phyloP scores from a whole-genome alignment of 2,888 invertebrate species.

The Pyrgus malvae region DNA sequence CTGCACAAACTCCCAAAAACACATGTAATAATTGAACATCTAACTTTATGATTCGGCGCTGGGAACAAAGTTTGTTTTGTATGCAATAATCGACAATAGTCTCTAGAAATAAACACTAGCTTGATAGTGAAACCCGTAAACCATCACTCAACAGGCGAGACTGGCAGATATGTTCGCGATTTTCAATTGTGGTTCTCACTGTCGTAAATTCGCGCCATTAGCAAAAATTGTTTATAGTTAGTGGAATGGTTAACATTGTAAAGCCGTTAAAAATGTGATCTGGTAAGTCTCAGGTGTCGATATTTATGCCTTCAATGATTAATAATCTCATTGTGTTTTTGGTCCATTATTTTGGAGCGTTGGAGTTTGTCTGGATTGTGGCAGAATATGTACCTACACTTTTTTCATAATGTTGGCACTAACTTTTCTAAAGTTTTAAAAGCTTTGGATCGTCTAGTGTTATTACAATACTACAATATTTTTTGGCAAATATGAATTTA shows the following conservation, averaged over 20 bases:
- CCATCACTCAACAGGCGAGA: constrained; percentile 35
- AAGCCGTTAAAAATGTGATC: constrained; percentile 61
- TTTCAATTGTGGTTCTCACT: constrained; percentile 37
- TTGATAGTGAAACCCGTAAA: constrained; percentile 34
- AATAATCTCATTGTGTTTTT: constrained; percentile 64
- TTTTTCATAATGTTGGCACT: background rate
- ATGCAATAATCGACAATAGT: constrained; percentile 4
- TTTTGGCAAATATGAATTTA: no score
- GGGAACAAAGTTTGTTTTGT: background rate
- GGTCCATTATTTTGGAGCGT: constrained; percentile 38
- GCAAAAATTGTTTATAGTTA: constrained; percentile 57
- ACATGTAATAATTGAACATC: no score
- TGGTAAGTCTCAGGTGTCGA: constrained; percentile 63
- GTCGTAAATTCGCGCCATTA: constrained; percentile 54
- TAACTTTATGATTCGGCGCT: background rate
- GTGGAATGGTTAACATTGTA: constrained; percentile 53
- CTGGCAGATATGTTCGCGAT: constrained; percentile 31
- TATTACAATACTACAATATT: no score
- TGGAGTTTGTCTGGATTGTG: constrained; percentile 23
- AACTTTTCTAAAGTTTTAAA: no score
- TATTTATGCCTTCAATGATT: constrained; percentile 68
- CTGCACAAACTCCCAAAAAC: no score
- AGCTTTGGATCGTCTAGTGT: no score
- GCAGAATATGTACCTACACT: background rate
- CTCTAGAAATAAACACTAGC: constrained; percentile 21